Base-by-base conservation (phyloP, 2,888 invertebrate genomes). In the Opisthograptis luteolata region DNA sequence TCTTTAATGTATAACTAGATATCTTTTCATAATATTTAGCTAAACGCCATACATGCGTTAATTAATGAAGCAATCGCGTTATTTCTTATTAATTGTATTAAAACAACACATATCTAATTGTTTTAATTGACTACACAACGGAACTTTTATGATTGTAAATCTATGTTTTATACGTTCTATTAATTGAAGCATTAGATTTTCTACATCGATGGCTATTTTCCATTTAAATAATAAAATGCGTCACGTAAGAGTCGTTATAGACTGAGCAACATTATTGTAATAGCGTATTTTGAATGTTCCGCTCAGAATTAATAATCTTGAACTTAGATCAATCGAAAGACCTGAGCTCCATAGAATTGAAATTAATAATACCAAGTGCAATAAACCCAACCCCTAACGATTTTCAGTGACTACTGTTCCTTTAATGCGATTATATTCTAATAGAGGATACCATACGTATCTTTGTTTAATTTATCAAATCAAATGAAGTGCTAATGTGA, bases 401-500 rank as follows among this genome's bases (percentile, higher is more conserved):
- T n/a, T n/a, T n/a, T n/a, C n/a, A n/a, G n/a, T n/a, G n/a, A n/a
- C n/a, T n/a, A n/a, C n/a, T n/a, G n/a, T n/a, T n/a, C n/a, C n/a
- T n/a, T n/a, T n/a, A n/a, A n/a, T n/a, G n/a, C n/a, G n/a, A n/a
- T n/a, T n/a, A n/a, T n/a, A n/a, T n/a, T n/a, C n/a, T n/a, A n/a
- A n/a, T n/a, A n/a, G n/a, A n/a, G n/a, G 22, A 1, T 22, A 1
- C 22, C 3, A 2, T 22, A 22, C 22, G n/a, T 22, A 22, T 22
- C 22, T 22, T 22, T 25, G 5, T 10, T 25, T 25, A 5, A 25
- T 25, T 10, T 7, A 28, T 30, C 15, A 39, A 39, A 20, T 31
- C 8, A 31, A 31, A 44, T 44, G n/a, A 37, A 15, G n/a, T 17
- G 35, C 34, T 47, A 48, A 47, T 50, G 43, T 31, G 47, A 45